phyloP scores from a whole-genome alignment of 2,113 vertebrate genomes.

The Parotia lawesii region DNA sequence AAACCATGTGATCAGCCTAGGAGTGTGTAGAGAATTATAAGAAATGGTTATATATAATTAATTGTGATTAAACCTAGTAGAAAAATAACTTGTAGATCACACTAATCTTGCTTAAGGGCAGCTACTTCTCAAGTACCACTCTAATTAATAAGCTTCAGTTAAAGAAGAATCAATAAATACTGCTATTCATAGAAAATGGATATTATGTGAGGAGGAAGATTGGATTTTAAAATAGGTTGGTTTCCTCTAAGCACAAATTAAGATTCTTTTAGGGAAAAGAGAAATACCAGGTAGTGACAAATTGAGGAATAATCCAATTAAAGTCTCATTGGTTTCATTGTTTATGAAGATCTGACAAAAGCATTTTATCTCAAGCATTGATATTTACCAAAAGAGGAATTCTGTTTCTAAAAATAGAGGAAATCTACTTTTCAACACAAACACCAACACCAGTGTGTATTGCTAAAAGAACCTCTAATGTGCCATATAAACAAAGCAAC shows the following conservation, averaged over 20 bases:
- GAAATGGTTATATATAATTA: not conserved
- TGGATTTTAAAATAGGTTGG: not conserved
- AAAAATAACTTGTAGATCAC: conserved; percentile 19
- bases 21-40: not conserved
- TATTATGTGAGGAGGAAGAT: not conserved
- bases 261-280: conserved; percentile 15
- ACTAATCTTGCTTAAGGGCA: conserved; percentile 34
- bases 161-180: conserved; percentile 48
- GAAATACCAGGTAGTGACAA: conserved; percentile 17
- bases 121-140: conserved; percentile 33
- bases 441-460: not conserved
- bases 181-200: conserved; percentile 24
- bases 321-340: not conserved
- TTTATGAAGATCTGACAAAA: conserved; percentile 13
- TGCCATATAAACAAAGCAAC: not conserved
- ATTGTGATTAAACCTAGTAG: conserved; percentile 7
- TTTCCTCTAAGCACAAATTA: conserved; percentile 21
- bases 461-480: not conserved
- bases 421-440: not conserved
- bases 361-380: not conserved
- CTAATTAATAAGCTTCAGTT: conserved; percentile 44
- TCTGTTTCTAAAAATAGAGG: not conserved
- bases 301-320: not conserved
- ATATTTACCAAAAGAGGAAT: conserved; percentile 6
- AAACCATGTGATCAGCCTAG: not conserved